A percentile compares a stretch with the other conserved stretches of the same genome.
phyloP scores from a whole-genome alignment of 2,797 vertebrate genomes.

The Benthosema pterotum region DNA sequence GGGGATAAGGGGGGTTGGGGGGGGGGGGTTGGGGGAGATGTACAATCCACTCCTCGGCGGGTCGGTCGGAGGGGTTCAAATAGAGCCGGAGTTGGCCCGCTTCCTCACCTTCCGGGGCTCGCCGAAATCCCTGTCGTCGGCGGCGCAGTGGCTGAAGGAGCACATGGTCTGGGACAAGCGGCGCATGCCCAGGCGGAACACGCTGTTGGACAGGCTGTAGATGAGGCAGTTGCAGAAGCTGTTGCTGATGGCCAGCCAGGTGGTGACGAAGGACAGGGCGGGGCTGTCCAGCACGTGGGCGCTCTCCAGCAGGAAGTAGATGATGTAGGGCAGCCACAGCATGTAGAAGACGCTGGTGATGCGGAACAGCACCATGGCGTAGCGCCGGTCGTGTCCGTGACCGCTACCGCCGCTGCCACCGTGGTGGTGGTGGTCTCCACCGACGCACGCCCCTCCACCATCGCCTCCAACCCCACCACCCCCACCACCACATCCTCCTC shows the following conservation, averaged over 20 bases:
- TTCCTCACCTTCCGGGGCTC: constrained; percentile 90
- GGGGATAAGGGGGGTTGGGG: too few relatives aligned
- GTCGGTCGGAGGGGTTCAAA: constrained; percentile 68
- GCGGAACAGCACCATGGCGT: constrained; percentile 97
- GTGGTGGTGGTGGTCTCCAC: constrained; percentile 70
- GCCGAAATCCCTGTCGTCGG: constrained; percentile 86
- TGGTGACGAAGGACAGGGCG: constrained; percentile 94
- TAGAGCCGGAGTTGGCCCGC: constrained; percentile 95
- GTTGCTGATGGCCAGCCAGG: constrained; percentile 99
- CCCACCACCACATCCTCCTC: constrained; percentile 66
- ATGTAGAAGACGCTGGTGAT: constrained; percentile 99
- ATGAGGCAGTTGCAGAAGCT: constrained; percentile 99
- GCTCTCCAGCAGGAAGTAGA: constrained; percentile 97
- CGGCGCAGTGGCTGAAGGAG: constrained; percentile 83
- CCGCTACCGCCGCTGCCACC: constrained; percentile 56
- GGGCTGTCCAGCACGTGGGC: constrained; percentile 93
- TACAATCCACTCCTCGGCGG: too few relatives aligned
- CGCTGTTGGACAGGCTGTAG: constrained; percentile 98
- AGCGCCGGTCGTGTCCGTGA: constrained; percentile 92
- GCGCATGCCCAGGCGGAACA: constrained; percentile 95
- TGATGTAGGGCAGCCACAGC: constrained; percentile 98
- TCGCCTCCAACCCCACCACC: constrained; percentile 61
- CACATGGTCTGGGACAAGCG: constrained; percentile 95
- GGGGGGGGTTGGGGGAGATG: too few relatives aligned
- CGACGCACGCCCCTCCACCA: constrained; percentile 14